phyloP scores from a whole-genome alignment of 2,113 vertebrate species.

The Phainopepla nitens region DNA sequence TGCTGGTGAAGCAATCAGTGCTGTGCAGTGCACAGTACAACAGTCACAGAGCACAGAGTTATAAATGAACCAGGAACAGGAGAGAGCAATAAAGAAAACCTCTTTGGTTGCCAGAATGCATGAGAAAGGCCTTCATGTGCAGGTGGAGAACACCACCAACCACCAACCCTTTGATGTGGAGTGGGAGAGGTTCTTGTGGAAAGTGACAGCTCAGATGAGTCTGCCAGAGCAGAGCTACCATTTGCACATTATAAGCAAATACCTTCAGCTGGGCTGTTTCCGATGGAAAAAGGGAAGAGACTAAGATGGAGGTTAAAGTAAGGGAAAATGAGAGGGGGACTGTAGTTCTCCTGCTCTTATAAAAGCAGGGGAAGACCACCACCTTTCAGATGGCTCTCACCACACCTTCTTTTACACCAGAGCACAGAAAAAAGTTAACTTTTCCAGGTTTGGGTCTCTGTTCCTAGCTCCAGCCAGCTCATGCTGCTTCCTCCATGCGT shows the following conservation, averaged over 20 bases:
- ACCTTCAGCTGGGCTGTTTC: background rate
- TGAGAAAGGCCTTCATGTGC: background rate
- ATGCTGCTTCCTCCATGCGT: background rate
- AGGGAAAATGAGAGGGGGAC: background rate
- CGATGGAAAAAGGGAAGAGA: background rate
- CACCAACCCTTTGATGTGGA: slow-evolving; percentile 15
- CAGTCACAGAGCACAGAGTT: background rate
- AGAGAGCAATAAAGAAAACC: slow-evolving; percentile 1
- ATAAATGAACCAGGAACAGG: background rate
- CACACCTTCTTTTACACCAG: background rate
- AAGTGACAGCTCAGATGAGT: background rate
- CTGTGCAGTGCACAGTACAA: background rate
- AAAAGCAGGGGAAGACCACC: background rate
- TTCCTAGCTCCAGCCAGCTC: background rate
- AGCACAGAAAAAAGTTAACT: background rate
- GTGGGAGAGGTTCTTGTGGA: background rate
- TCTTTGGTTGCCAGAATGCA: background rate
- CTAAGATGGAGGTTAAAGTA: background rate
- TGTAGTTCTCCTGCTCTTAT: background rate
- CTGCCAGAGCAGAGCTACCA: background rate
- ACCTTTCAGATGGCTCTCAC: background rate
- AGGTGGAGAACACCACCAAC: background rate
- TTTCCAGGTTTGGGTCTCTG: background rate
- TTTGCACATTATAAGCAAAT: background rate
- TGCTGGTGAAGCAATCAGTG: background rate